Evolutionary conservation across 2,113 vertebrate species (phyloP), one percentile per base, ranked within the genome.

Genomic region (Pyxicephalus adspersus): DNA sequence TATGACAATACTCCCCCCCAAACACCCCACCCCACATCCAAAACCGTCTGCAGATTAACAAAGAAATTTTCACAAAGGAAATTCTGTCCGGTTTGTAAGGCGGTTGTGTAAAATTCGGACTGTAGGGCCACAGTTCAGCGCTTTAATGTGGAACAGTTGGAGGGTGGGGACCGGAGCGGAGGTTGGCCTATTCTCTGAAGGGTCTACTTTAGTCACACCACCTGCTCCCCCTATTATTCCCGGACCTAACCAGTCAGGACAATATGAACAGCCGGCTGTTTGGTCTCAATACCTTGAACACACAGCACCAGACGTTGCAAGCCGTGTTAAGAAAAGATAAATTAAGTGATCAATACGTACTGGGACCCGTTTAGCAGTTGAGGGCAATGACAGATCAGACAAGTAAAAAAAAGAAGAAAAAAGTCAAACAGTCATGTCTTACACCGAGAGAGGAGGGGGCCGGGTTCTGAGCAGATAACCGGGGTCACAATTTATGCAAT

Each of bases 91-190:
- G 94, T 96, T 98, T 97, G 95, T 99, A 97, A 97, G 98, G 92
- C 93, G 90, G 95, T 98, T 96, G 95, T 95, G 96, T 98, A 96
- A 98, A 98, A 96, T 95, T 96, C 88, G 90, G 93, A 94, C 95
- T 95, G 91, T 93, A 92, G 94, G 94, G 92, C 89, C 93, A 94
- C 91, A 94, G 92, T 87, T 91, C 90, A 93, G 89, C 91, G 92
- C 92, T 90, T 96, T 94, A 96, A 96, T 96, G 93, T 93, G 93
- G 95, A 96, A 96, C 97, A 99, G 95, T 96, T 98, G 96, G 95
- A 95, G 97, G 96, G 96, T 95, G 97, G 95, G 93, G 95, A 93
- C 79, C 15, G 66, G 94, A 90, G 89, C 90, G 85, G 88, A 90
- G 92, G 93, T 94, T 93, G 90, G 89, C 91, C 91, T 95, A 93